Conservation (phyloP, 1,140 invertebrate species). For the Neuroterus valhalla region DNA sequence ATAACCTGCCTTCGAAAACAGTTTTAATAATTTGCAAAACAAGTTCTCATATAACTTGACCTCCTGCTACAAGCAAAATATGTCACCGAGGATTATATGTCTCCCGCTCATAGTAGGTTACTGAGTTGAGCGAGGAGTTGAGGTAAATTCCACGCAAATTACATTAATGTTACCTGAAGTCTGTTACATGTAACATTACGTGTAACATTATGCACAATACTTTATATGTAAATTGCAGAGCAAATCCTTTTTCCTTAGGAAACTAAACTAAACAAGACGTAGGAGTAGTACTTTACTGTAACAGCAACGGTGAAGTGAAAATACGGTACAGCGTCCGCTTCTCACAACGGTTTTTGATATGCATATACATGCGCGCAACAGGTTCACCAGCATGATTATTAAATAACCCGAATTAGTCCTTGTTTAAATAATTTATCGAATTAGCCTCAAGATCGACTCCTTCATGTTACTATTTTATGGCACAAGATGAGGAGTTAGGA, state of each 20-base stretch:
- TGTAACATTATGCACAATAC: too few species aligned
- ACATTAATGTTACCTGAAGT: too few species aligned
- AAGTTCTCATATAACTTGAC: too few species aligned
- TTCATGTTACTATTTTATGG: constrained; percentile 14
- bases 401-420: constrained; percentile 16
- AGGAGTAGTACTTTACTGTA: not conserved
- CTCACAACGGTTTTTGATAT: constrained; percentile 11
- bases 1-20: too few species aligned
- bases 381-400: constrained; percentile 19
- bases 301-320: constrained; percentile 10
- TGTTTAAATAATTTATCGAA: constrained; percentile 13
- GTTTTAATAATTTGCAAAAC: too few species aligned
- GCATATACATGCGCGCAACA: not conserved
- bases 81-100: too few species aligned
- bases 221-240: constrained; percentile 1
- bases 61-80: too few species aligned
- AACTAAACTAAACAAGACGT: constrained; percentile 9
- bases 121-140: too few species aligned
- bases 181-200: too few species aligned
- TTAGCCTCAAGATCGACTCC: constrained; percentile 10
- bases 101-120: too few species aligned
- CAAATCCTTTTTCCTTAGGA: not conserved
- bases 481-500: constrained; percentile 4
- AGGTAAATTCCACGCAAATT: too few species aligned
- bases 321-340: constrained; percentile 10